Conservation (phyloP, 2,113 vertebrate species). For the Xenopus borealis region DNA sequence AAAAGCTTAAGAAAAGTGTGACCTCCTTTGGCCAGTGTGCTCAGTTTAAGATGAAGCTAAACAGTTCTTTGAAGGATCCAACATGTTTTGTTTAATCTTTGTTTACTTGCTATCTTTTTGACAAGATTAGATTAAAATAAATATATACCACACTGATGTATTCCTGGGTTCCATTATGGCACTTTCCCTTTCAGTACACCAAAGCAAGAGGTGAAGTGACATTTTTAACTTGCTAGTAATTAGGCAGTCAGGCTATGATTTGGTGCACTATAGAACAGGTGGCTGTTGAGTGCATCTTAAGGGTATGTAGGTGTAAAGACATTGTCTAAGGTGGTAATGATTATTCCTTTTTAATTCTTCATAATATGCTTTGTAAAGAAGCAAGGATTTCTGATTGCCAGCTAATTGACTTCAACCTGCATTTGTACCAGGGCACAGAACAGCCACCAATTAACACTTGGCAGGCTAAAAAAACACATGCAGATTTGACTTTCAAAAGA, state of each 20-base stretch:
- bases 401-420: conserved; percentile 63
- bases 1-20: too few species aligned
- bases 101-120: too few species aligned
- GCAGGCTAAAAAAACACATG: conserved; percentile 62
- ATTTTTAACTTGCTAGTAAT: conserved; percentile 15
- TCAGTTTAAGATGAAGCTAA: too few species aligned
- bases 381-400: conserved; percentile 55
- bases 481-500: conserved; percentile 64
- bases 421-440: conserved; percentile 55
- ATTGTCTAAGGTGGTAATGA: conserved; percentile 49
- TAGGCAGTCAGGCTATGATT: conserved; percentile 20
- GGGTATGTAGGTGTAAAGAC: conserved; percentile 45
- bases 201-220: conserved; percentile 10
- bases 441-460: conserved; percentile 73
- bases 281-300: conserved; percentile 30
- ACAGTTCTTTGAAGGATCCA: too few species aligned
- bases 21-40: too few species aligned
- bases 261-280: conserved; percentile 10
- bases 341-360: conserved; percentile 49
- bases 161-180: too few species aligned
- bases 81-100: too few species aligned
- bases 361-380: conserved; percentile 56
- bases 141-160: too few species aligned
- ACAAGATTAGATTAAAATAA: too few species aligned
- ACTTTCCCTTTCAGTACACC: conserved; percentile 11